Conservation (phyloP, 1,140 invertebrate genomes). For the Megalonaias nervosa region DNA sequence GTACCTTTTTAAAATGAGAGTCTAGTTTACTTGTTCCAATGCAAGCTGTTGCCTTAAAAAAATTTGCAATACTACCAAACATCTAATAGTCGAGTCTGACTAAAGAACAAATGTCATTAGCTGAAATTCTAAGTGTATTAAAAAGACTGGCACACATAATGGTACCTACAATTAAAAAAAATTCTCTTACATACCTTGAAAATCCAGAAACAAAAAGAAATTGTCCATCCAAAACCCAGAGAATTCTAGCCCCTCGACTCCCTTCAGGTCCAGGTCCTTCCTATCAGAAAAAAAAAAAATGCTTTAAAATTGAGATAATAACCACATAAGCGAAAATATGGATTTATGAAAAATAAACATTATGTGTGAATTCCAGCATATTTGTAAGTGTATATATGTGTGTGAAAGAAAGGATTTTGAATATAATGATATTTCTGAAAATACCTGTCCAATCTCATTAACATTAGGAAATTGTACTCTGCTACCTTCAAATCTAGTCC, state of each 20-base stretch:
- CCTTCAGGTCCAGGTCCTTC: constrained; percentile 89
- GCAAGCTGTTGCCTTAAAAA: too few relatives aligned
- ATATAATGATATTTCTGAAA: not conserved
- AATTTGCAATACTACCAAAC: too few relatives aligned
- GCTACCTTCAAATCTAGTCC: too few relatives aligned
- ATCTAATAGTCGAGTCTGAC: too few relatives aligned
- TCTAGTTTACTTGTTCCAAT: too few relatives aligned
- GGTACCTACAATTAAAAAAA: too few relatives aligned
- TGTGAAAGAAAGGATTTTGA: not conserved
- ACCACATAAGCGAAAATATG: not conserved
- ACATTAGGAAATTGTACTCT: not conserved
- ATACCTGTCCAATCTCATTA: not conserved
- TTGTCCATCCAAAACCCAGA: constrained; percentile 89
- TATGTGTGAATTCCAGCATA: not conserved
- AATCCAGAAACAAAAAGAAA: constrained; percentile 92
- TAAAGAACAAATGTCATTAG: too few relatives aligned
- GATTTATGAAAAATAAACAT: not conserved
- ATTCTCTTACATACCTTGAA: constrained; percentile 80
- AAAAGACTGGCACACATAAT: too few relatives aligned
- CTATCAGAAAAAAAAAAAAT: constrained; percentile 36
- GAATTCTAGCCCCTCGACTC: constrained; percentile 86
- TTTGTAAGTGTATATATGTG: not conserved
- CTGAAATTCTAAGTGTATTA: too few relatives aligned
- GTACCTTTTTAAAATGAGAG: too few relatives aligned
- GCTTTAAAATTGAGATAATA: not conserved